Conservation (phyloP, 2,113 vertebrate species). For the Semicossyphus pulcher region DNA sequence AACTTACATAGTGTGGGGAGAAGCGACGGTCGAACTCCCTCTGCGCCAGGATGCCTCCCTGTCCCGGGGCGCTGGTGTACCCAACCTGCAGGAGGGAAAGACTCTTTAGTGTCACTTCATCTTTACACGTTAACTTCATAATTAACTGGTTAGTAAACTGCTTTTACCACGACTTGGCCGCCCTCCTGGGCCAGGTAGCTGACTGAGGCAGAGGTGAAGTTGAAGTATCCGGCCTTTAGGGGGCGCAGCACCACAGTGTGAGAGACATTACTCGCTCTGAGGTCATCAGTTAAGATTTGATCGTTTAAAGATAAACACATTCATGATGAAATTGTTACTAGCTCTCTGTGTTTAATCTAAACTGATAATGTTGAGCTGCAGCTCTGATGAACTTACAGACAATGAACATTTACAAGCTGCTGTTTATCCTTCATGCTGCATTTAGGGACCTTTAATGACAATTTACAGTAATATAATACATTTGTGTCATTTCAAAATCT, state of each 20-base stretch:
- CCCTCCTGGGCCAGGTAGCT: conserved; percentile 95
- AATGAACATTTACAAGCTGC: too few relatives aligned
- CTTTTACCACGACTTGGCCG: conserved; percentile 91
- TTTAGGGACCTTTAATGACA: too few relatives aligned
- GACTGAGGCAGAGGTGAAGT: conserved; percentile 95
- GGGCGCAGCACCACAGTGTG: conserved; percentile 95
- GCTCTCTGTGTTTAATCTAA: too few relatives aligned
- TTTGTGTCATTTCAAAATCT: too few relatives aligned
- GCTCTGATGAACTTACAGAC: too few relatives aligned
- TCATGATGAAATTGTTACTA: too few relatives aligned
- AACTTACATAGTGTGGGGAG: conserved; percentile 96
- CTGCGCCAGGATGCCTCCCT: conserved; percentile 96
- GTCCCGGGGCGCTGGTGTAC: conserved; percentile 94
- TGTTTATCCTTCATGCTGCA: too few relatives aligned
- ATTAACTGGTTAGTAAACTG: background rate
- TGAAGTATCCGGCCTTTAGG: conserved; percentile 96
- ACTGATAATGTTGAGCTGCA: too few relatives aligned
- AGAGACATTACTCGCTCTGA: conserved; percentile 94
- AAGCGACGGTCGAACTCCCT: conserved; percentile 94
- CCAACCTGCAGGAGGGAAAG: conserved; percentile 83
- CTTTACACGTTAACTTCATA: background rate
- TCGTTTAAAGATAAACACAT: too few relatives aligned
- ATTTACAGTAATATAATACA: too few relatives aligned
- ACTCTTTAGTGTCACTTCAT: too few relatives aligned
- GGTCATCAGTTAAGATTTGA: background rate